Evolutionary conservation across 2,888 invertebrate genomes (phyloP).

Genomic region (Harpagoxenus sublaevis): DNA sequence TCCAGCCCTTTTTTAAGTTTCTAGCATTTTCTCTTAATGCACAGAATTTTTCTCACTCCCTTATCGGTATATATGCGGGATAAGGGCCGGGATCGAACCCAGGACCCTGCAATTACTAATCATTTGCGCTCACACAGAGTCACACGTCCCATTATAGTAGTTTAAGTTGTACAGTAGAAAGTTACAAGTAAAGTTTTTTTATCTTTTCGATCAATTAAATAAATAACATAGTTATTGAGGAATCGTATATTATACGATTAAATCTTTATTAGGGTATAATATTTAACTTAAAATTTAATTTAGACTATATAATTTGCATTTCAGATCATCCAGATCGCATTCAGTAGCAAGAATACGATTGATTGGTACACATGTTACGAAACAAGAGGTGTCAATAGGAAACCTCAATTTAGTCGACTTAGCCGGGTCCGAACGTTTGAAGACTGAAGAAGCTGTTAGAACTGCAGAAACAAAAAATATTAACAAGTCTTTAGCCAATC

Average conservation of each 20-base stretch:
- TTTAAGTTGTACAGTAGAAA: neutral
- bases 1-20: too few relatives aligned
- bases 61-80: neutral
- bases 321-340: slow-evolving; percentile 89
- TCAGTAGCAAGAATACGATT: slow-evolving; percentile 91
- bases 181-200: neutral
- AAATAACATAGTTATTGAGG: neutral
- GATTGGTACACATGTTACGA: slow-evolving; percentile 89
- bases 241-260: neutral
- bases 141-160: neutral
- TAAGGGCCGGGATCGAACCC: too few relatives aligned
- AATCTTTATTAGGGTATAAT: neutral
- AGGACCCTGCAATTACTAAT: neutral
- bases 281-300: neutral
- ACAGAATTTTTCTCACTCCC: neutral
- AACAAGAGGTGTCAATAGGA: slow-evolving; percentile 89
- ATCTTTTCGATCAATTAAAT: neutral
- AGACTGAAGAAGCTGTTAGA: slow-evolving; percentile 88
- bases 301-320: slow-evolving; percentile 40
- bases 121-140: neutral
- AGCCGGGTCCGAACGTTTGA: slow-evolving; percentile 94
- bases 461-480: slow-evolving; percentile 95
- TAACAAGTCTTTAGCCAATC: slow-evolving; percentile 93
- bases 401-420: slow-evolving; percentile 94
- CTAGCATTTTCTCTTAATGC: neutral